Percentiles rank a stretch among this genome's conserved stretches.
These are phyloP conservation scores for Catharus bicknelli DNA, from an alignment of 2,113 vertebrate species.

Conservation along the genomic window DNA sequence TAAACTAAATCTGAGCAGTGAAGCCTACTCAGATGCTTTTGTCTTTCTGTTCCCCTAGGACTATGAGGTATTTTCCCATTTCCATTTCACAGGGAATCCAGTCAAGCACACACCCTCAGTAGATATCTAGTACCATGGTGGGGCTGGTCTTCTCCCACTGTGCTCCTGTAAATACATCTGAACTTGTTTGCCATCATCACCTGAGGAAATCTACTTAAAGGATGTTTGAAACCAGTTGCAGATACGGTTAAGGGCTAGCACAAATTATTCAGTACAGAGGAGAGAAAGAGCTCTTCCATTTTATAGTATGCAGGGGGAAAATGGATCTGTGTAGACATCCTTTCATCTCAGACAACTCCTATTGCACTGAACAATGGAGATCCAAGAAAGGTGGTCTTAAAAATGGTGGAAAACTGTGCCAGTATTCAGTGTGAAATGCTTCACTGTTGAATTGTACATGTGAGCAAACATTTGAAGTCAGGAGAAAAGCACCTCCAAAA, in stretches of 20 bases:
- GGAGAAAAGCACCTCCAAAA: not conserved
- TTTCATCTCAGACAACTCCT: not conserved
- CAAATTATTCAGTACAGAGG: not conserved
- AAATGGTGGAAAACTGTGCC: not conserved
- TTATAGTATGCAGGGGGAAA: not conserved
- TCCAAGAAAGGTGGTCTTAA: not conserved
- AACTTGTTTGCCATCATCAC: not conserved
- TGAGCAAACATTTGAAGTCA: not conserved
- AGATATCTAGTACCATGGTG: not conserved
- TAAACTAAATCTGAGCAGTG: not conserved
- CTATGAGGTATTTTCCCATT: not conserved
- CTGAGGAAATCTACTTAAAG: not conserved
- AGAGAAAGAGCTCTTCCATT: not conserved
- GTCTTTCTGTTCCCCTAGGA: not conserved
- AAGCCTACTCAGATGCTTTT: not conserved
- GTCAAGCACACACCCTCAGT: not conserved
- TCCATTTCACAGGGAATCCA: not conserved
- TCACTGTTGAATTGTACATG: not conserved
- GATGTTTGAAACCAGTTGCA: not conserved
- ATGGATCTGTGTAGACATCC: not conserved
- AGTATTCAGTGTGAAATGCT: not conserved
- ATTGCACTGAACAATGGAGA: not conserved
- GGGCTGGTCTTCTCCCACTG: not conserved
- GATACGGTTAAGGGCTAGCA: not conserved
- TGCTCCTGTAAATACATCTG: fast-evolving